Percentiles rank a stretch among this genome's conserved stretches.
phyloP scores from a whole-genome alignment of 2,797 vertebrate genomes.

The Lemur catta region DNA sequence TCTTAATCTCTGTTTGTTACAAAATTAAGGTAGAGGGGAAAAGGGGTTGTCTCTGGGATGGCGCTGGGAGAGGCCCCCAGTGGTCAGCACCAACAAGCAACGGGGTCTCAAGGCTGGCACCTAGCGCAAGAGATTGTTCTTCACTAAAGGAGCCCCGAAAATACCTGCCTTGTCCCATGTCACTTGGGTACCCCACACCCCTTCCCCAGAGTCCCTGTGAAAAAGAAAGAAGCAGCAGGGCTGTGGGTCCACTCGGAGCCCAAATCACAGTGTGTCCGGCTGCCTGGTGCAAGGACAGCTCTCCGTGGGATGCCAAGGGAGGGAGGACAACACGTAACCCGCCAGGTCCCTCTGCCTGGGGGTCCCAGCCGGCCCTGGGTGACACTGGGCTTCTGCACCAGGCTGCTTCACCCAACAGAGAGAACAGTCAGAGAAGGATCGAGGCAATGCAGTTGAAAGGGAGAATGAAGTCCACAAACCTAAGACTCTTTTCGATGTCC shows the following conservation, averaged over 20 bases:
- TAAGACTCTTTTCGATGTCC: background rate
- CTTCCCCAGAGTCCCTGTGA: accelerated
- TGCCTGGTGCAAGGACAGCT: background rate
- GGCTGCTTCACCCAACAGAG: accelerated
- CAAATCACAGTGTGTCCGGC: too few species aligned
- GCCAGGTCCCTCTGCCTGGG: accelerated
- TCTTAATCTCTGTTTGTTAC: background rate
- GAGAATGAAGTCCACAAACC: accelerated
- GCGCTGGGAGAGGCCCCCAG: accelerated
- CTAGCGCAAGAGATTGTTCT: accelerated
- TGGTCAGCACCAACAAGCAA: accelerated
- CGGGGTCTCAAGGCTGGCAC: accelerated
- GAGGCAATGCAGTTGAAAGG: background rate
- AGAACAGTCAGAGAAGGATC: background rate
- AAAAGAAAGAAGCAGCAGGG: too few species aligned
- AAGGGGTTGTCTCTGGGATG: accelerated
- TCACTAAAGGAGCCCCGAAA: too few species aligned
- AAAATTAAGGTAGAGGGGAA: accelerated
- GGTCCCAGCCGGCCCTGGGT: accelerated
- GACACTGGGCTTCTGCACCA: too few species aligned
- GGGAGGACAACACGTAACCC: accelerated
- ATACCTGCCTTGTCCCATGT: too few species aligned
- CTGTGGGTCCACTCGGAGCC: accelerated
- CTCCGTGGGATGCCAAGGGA: accelerated
- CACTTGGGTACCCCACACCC: accelerated